Base-by-base conservation (phyloP, 2,888 invertebrate species). In the Drosophila recens region DNA sequence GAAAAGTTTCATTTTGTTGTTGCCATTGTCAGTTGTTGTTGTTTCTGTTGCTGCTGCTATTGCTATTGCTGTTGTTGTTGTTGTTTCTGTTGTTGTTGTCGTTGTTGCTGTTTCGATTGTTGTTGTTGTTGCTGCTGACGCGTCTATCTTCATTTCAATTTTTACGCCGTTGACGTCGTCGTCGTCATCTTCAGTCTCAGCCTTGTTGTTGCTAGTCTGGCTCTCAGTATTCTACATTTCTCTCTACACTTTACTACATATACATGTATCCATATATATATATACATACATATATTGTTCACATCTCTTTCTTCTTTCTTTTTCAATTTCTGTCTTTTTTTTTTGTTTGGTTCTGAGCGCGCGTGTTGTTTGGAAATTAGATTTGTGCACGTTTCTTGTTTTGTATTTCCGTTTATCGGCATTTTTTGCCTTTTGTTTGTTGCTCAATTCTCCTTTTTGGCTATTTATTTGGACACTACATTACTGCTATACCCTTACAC, bases 351-450 rank as follows among this genome's bases (percentile, higher is more conserved):
- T 49, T 59, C 62, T 62, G 77, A 74, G 80, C 79, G 82, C 81
- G 82, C 87, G 84, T 87, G 87, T 87, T 87, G 79, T 82, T 84
- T 85, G 82, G 74, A 87, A 87, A 85, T 85, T 85, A 85, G 87
- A 85, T 87, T 85, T 85, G 82, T 87, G 84, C 87, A 85, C 87
- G 84, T 87, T 85, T 82, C 87, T 85, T 85, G 81, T 82, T 85
- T 80, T 81, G 82, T 87, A 78, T 84, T 87, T 85, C 72, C 82
- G 79, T 74, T 85, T 79, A 82, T 82, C 87, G 81, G 79, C 75
- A 77, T 79, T 82, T 79, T 75, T 59, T 48, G 20, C 20, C 36
- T 42, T 53, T 58, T 64, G 61, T 54, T 49, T 72, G 58, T n/a
- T 57, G 62, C 34, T 30, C 40, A 46, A 27, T 66, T 65, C 48